Evolutionary conservation across 92 coral and sea anemone genomes (phyloP).

Genomic region (Montipora capitata): DNA sequence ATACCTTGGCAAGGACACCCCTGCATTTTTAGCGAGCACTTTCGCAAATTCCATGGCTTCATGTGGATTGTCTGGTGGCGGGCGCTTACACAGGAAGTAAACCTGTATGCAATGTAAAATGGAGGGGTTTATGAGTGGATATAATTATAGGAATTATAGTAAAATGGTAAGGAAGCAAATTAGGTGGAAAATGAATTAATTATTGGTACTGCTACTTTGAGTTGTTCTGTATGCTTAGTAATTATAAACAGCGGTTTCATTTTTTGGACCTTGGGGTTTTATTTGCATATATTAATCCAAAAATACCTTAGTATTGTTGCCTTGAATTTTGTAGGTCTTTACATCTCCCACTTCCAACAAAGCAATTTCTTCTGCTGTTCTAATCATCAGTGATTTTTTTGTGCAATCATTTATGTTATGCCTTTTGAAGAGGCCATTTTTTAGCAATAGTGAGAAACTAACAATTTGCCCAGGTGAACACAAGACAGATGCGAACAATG

Average conservation of each 20-base stretch:
- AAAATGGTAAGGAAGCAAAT: neutral
- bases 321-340: constrained; percentile 15
- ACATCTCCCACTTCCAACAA: constrained; percentile 19
- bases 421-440: constrained; percentile 15
- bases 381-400: constrained; percentile 23
- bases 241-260: neutral
- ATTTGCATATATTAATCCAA: neutral
- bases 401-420: constrained; percentile 13
- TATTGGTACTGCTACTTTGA: neutral
- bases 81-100: constrained; percentile 1
- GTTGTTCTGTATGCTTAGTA: neutral
- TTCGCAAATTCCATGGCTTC: neutral
- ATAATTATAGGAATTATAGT: neutral
- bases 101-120: neutral
- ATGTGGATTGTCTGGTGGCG: neutral
- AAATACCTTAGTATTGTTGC: constrained; percentile 14
- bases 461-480: constrained; percentile 4
- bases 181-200: neutral
- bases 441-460: neutral
- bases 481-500: neutral
- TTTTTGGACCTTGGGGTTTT: neutral
- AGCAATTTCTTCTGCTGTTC: constrained; percentile 16
- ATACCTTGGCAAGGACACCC: constrained; percentile 3
- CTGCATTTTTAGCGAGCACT: neutral
- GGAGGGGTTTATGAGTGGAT: neutral